These are phyloP conservation scores for Drosophila pseudoobscura DNA, from an alignment of 1,140 invertebrate genomes.

Conservation along the genomic window DNA sequence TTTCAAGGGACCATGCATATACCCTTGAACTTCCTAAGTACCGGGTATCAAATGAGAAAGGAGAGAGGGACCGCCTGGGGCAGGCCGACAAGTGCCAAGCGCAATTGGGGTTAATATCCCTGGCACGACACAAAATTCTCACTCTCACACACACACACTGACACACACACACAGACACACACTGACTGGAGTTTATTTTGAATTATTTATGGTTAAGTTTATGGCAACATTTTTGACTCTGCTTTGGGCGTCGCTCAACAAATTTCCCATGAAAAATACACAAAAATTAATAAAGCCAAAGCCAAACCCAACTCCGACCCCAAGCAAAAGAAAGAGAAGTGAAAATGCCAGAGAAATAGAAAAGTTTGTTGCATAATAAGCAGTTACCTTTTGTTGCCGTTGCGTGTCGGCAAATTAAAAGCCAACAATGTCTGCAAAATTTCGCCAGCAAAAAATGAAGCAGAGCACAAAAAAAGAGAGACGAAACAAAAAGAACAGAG, in stretches of 20 bases:
- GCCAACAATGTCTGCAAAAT: slow-evolving; percentile 71
- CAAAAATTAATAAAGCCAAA: slow-evolving; percentile 74
- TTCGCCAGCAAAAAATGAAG: no score
- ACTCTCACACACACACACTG: slow-evolving; percentile 39
- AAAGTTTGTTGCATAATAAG: slow-evolving; percentile 67
- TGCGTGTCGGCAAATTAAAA: slow-evolving; percentile 77
- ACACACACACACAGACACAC: slow-evolving; percentile 14
- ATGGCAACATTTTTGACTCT: slow-evolving; percentile 76
- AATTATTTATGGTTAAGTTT: slow-evolving; percentile 81
- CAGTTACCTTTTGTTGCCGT: slow-evolving; percentile 62
- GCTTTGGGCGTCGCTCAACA: slow-evolving; percentile 41
- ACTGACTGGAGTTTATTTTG: slow-evolving; percentile 56
- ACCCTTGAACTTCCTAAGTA: no score
- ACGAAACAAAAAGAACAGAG: slow-evolving; percentile 5
- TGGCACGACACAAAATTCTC: slow-evolving; percentile 65
- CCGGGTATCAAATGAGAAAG: neutral
- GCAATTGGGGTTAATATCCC: slow-evolving; percentile 81
- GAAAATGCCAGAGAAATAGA: slow-evolving; percentile 67
- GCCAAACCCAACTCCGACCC: neutral
- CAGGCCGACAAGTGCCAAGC: slow-evolving; percentile 68
- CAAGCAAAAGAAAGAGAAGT: slow-evolving; percentile 1
- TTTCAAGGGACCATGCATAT: no score
- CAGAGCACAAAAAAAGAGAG: slow-evolving; percentile 11
- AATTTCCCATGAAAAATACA: slow-evolving; percentile 69
- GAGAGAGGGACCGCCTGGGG: slow-evolving; percentile 25